A percentile compares a stretch with the other conserved stretches of the same genome.
Conservation (phyloP, 1,140 invertebrate genomes). For the Pseudomyrmex sp. region DNA sequence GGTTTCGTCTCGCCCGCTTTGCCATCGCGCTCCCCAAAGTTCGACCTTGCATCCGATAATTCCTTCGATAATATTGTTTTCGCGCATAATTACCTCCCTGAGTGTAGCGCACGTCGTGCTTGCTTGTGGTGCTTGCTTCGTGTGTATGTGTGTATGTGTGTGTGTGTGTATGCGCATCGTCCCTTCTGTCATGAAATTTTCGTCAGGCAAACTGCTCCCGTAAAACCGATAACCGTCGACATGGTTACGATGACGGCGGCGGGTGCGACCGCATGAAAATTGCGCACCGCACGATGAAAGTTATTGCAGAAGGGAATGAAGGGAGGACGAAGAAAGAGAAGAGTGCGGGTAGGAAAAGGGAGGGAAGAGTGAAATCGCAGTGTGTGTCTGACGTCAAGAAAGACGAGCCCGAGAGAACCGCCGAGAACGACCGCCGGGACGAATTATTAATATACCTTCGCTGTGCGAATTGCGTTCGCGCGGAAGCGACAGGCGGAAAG, state of each 20-base stretch:
- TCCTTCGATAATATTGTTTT: conserved; percentile 76
- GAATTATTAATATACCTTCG: conserved; percentile 47
- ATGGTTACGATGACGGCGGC: conserved; percentile 14
- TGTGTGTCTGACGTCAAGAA: not conserved
- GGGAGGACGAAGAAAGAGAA: too few species aligned
- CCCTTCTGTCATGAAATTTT: conserved; percentile 63
- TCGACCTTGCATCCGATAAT: conserved; percentile 71
- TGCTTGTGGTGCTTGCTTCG: too few species aligned
- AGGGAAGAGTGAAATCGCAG: too few species aligned
- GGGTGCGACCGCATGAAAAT: conserved; percentile 47
- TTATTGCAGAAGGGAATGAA: not conserved
- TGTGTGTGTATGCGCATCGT: conserved; percentile 1
- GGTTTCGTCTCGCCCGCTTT: conserved; percentile 35
- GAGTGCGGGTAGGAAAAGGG: not conserved
- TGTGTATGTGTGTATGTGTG: too few species aligned
- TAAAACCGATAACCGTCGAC: conserved; percentile 67
- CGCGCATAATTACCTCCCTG: conserved; percentile 73
- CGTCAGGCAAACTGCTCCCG: conserved; percentile 41
- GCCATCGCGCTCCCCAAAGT: conserved; percentile 68
- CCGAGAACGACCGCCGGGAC: conserved; percentile 12
- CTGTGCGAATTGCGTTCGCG: conserved; percentile 7
- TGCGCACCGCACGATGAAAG: conserved; percentile 25
- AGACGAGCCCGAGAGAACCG: not conserved
- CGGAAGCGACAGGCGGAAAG: conserved; percentile 54
- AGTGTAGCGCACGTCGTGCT: conserved; percentile 31